A percentile compares a stretch with the other conserved stretches of the same genome.
Conservation (phyloP, 2,113 vertebrate species). For the Carlito syrichta region DNA sequence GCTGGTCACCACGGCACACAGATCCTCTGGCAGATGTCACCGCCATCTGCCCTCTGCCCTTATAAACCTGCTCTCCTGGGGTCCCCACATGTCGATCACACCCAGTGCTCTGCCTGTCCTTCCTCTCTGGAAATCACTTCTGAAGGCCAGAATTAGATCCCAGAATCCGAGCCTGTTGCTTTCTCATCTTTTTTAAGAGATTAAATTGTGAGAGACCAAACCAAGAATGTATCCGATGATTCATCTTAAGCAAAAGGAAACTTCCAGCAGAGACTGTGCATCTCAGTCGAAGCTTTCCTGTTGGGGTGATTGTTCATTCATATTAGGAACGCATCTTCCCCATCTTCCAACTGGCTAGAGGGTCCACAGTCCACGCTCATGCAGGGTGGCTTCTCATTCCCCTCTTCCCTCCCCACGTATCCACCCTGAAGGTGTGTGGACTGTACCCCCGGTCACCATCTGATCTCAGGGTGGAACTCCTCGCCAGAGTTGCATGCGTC, state of each 20-base stretch:
- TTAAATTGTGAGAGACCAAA: constrained; percentile 36
- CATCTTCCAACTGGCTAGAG: neutral
- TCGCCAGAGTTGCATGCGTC: neutral
- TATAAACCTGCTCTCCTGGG: neutral
- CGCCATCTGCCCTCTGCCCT: neutral
- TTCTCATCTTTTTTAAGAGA: constrained; percentile 12
- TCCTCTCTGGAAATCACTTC: neutral
- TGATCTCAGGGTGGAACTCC: neutral
- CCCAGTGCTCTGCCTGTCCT: neutral
- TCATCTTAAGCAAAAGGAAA: constrained; percentile 4
- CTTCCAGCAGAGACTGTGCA: neutral
- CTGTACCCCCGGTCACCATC: no score
- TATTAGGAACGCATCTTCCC: neutral
- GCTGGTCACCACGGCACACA: rapidly evolving
- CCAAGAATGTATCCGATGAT: neutral
- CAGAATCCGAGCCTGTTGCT: neutral
- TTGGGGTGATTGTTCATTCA: neutral
- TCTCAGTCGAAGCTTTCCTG: neutral
- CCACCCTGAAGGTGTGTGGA: neutral
- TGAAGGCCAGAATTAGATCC: neutral
- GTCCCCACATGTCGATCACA: neutral
- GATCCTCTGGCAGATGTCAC: neutral
- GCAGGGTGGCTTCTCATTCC: neutral
- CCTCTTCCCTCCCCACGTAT: neutral
- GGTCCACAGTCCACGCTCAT: neutral